Conservation (phyloP, 2,113 vertebrate genomes). For the Australoheros scitulus region DNA sequence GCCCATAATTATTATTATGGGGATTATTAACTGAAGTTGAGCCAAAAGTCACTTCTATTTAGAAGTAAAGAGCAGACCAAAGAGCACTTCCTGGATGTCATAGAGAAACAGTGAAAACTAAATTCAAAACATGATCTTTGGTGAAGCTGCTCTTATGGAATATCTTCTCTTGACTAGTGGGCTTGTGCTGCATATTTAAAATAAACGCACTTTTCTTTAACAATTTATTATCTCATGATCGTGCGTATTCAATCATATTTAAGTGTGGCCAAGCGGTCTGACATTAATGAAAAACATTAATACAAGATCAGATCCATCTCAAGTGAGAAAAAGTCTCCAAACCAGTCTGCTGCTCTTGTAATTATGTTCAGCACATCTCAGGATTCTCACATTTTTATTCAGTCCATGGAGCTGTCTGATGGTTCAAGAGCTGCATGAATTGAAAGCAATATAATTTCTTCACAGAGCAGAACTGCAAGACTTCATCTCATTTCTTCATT, state of each 20-base stretch:
- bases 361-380: background rate
- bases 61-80: too few species aligned
- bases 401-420: background rate
- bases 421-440: background rate
- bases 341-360: background rate
- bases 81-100: too few species aligned
- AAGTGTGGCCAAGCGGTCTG: background rate
- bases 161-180: too few species aligned
- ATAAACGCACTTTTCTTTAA: background rate
- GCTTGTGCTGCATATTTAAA: background rate
- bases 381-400: conserved; percentile 17
- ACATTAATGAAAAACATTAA: conserved; percentile 7
- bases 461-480: background rate
- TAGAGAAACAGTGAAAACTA: too few species aligned
- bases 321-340: background rate
- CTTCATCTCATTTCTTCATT: background rate
- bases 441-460: background rate
- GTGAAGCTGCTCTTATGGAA: background rate
- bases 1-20: too few species aligned
- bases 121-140: background rate
- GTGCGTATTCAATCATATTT: background rate
- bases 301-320: background rate
- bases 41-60: background rate
- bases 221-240: background rate
- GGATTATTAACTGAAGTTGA: background rate